phyloP scores from a whole-genome alignment of 2,888 invertebrate genomes.

The Acrobasis repandana region DNA sequence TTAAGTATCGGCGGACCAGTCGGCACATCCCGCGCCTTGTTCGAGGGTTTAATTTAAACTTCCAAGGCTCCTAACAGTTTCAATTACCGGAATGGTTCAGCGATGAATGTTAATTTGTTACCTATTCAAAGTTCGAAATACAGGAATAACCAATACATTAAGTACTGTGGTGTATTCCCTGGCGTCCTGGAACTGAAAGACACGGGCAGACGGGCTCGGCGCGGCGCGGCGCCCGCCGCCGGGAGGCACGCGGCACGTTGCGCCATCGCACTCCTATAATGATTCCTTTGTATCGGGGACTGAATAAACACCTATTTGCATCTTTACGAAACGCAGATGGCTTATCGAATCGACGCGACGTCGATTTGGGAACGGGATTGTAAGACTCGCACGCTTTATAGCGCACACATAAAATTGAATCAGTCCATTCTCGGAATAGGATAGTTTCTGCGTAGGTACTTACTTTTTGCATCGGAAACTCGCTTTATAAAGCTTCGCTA shows the following conservation, averaged over 20 bases:
- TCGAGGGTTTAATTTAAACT: conserved; percentile 17
- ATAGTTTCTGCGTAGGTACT: no score
- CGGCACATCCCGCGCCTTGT: conserved; percentile 3
- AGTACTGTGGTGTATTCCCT: background rate
- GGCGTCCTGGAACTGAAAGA: background rate
- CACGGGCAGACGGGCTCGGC: background rate
- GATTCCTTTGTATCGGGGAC: conserved; percentile 18
- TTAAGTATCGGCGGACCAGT: conserved; percentile 10
- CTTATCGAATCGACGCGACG: conserved; percentile 14
- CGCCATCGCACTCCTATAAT: conserved; percentile 5
- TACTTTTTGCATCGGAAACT: no score
- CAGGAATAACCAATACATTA: background rate
- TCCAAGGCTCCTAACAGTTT: conserved; percentile 14
- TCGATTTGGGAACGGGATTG: background rate
- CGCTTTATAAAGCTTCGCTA: no score
- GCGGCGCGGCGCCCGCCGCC: no score
- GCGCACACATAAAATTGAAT: background rate
- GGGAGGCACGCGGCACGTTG: background rate
- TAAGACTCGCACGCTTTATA: background rate
- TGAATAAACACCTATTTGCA: conserved; percentile 19
- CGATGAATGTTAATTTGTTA: conserved; percentile 8
- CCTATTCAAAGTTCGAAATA: background rate
- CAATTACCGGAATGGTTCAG: conserved; percentile 5
- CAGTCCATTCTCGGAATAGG: no score
- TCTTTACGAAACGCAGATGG: conserved; percentile 19